phyloP scores from a whole-genome alignment of 2,888 invertebrate species.

The Orthonychiurus folsomi region DNA sequence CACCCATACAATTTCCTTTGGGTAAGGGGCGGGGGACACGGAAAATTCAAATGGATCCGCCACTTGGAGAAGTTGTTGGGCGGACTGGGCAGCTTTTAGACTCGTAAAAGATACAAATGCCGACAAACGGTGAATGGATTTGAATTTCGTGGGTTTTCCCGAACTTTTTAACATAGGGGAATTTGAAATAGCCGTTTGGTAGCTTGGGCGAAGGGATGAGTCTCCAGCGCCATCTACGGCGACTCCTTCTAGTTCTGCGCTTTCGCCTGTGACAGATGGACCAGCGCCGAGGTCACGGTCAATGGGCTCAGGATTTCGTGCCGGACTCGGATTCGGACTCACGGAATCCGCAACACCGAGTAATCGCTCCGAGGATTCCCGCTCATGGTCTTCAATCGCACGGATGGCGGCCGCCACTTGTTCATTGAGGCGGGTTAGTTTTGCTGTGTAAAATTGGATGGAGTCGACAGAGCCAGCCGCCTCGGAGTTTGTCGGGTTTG shows the following conservation, averaged over 20 bases:
- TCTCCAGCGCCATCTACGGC: background rate
- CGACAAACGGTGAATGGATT: background rate
- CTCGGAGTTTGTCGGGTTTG: background rate
- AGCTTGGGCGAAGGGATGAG: background rate
- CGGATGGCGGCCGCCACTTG: background rate
- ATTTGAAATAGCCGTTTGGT: too few species aligned
- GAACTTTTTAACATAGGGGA: too few species aligned
- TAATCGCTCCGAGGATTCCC: background rate
- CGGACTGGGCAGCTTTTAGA: background rate
- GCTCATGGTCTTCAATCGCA: background rate
- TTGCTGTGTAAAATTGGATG: background rate
- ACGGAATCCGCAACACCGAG: background rate
- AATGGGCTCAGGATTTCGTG: too few species aligned
- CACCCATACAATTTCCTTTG: background rate
- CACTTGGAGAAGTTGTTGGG: background rate
- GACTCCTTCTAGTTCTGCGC: background rate
- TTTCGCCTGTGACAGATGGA: background rate
- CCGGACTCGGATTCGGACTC: background rate
- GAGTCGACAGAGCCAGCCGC: slow-evolving; percentile 7
- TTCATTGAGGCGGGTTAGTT: background rate
- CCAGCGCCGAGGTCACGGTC: background rate
- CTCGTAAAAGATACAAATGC: slow-evolving; percentile 4
- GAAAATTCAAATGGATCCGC: background rate
- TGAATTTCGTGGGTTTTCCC: background rate
- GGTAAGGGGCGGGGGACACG: background rate